Evolutionary conservation across 2,113 vertebrate genomes (phyloP).

Genomic region (Natator depressus): DNA sequence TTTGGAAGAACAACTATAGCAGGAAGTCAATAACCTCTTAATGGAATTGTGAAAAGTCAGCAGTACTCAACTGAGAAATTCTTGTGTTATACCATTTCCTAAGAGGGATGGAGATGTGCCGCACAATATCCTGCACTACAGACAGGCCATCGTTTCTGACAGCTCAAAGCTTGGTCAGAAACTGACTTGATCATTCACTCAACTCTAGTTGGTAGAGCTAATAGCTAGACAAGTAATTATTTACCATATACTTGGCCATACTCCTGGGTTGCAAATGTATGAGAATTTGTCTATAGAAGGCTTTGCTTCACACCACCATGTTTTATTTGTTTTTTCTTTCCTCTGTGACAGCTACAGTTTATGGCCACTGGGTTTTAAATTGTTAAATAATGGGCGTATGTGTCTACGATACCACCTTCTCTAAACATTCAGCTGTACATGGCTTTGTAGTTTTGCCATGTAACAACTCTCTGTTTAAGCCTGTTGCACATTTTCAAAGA

Average conservation of each 20-base stretch:
- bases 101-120: not conserved
- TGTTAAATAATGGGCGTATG: not conserved
- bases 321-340: not conserved
- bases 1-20: not conserved
- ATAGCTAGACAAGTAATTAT: constrained; percentile 24
- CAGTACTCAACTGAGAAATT: not conserved
- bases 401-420: not conserved
- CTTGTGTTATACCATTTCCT: not conserved
- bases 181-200: not conserved
- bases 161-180: constrained; percentile 31
- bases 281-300: not conserved
- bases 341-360: not conserved
- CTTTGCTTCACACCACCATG: not conserved
- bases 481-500: not conserved
- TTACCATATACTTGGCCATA: constrained; percentile 15
- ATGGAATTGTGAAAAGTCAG: not conserved
- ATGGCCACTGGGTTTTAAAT: fast-evolving
- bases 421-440: not conserved
- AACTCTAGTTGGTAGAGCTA: not conserved
- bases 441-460: not conserved
- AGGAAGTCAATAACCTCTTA: not conserved
- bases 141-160: constrained; percentile 32
- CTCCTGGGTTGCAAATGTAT: not conserved
- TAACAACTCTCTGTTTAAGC: not conserved
- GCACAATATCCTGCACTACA: constrained; percentile 16